Base-by-base conservation (phyloP, 2,797 vertebrate species). In the Siniperca undulata region DNA sequence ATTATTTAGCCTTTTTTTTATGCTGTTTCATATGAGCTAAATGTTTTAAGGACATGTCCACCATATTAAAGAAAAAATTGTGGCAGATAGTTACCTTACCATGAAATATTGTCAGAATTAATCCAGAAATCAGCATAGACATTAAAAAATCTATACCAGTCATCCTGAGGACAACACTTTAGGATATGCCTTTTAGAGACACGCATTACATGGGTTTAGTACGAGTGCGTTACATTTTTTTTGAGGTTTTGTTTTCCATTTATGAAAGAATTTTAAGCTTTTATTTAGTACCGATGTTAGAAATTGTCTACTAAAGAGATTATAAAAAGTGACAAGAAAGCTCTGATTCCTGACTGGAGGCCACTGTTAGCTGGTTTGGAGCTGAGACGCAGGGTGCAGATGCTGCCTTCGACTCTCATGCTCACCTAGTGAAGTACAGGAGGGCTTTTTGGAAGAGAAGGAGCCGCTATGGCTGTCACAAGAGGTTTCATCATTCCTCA, bases 401-500 rank as follows among this genome's bases (percentile, higher is more conserved):
- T 52, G 58, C 52, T 17, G 53, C 61, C 17, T 55, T 48, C 2
- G 3, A 59, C 48, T 53, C 56, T 59, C 30, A 8, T 66, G 62
- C 38, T 70, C 70, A 76, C 24, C 65, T 74, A 50, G 38, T 58
- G 17, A 56, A 76, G 48, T 19, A 14, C 66, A 50, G 44, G 59
- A 73, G 71, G 61, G 56, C 7, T 1, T 42, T 79, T 80, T 1
- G 0, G 40, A 62, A 50, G 70, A 30, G 50, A 56, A 58, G 48
- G 58, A 46, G 36, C 56, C 5, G 55, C 17, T 30, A 10, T 42
- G 53, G 71, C 60, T 76, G 62, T 76, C 80, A 8, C 55, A 60
- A 70, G 61, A 83, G 68, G 58, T 80, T 87, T 87, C 77, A 66
- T 88, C 78, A 67, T 78, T 17, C 56, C 46, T 83, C 22, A 5